Conservation (phyloP, 1,140 invertebrate genomes). For the Hetaerina americana region DNA sequence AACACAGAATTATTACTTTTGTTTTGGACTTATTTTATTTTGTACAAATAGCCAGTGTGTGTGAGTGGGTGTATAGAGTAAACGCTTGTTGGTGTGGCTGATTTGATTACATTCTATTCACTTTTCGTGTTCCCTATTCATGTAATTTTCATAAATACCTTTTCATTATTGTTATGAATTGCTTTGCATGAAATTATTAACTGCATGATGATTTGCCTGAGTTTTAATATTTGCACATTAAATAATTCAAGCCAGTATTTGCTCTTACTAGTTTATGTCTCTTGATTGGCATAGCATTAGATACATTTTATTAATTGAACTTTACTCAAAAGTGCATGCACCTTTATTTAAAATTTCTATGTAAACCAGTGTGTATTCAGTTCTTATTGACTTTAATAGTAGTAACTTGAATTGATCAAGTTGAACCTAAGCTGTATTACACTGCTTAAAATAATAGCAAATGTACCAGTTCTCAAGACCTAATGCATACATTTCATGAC, state of each 20-base stretch:
- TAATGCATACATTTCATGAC: too few relatives aligned
- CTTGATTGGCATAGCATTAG: not conserved
- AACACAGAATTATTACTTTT: too few relatives aligned
- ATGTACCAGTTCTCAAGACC: too few relatives aligned
- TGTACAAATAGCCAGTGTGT: not conserved
- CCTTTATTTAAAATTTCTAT: not conserved
- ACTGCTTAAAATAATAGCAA: too few relatives aligned
- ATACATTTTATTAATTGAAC: not conserved
- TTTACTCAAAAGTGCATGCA: not conserved
- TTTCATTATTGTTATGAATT: not conserved
- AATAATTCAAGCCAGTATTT: not conserved
- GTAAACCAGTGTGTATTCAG: too few relatives aligned
- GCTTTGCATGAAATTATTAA: not conserved
- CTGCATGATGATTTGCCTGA: not conserved
- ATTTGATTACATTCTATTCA: not conserved
- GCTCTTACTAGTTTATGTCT: not conserved
- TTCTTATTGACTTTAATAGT: too few relatives aligned
- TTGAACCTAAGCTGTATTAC: too few relatives aligned
- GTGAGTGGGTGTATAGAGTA: not conserved
- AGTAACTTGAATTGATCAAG: too few relatives aligned
- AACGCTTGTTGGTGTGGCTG: not conserved
- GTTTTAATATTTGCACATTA: not conserved
- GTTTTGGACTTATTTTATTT: too few relatives aligned
- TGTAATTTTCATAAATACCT: not conserved
- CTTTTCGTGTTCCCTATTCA: not conserved